Percentiles rank a stretch among this genome's conserved stretches.
Conservation (phyloP, 92 coral and sea anemone species). For the Siderastrea radians region DNA sequence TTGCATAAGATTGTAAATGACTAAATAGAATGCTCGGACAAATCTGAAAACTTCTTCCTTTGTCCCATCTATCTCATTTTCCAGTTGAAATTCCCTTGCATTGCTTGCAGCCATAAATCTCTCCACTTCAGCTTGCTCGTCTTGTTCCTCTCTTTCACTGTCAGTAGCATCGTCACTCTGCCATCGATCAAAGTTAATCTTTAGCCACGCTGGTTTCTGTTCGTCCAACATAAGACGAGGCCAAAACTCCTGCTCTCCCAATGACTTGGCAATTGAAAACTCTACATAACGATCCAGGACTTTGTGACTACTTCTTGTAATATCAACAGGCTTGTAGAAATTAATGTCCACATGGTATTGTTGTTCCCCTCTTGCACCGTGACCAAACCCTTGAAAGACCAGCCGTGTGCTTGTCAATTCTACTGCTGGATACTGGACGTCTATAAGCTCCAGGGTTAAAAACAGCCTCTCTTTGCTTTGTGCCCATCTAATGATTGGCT, state of each 20-base stretch:
- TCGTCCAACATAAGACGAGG: slow-evolving; percentile 74
- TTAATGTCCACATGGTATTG: slow-evolving; percentile 76
- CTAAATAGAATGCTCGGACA: slow-evolving; percentile 55
- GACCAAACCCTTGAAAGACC: slow-evolving; percentile 88
- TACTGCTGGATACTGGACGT: slow-evolving; percentile 83
- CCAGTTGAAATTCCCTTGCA: slow-evolving; percentile 47
- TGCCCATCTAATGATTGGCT: slow-evolving; percentile 92
- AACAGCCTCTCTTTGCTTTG: slow-evolving; percentile 84
- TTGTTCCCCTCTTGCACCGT: slow-evolving; percentile 88
- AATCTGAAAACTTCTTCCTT: slow-evolving; percentile 63
- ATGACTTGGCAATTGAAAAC: slow-evolving; percentile 78
- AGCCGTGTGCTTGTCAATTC: slow-evolving; percentile 82
- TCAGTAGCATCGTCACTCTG: slow-evolving; percentile 82
- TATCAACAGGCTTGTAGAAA: slow-evolving; percentile 78
- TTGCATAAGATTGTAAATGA: slow-evolving; percentile 62
- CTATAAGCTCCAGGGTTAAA: slow-evolving; percentile 84
- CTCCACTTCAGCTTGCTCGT: slow-evolving; percentile 45
- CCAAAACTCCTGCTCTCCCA: slow-evolving; percentile 84
- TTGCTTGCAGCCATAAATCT: slow-evolving; percentile 66
- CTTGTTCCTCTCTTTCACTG: slow-evolving; percentile 70
- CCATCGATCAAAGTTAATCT: slow-evolving; percentile 90
- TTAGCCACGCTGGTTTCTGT: slow-evolving; percentile 88
- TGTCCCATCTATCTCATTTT: slow-evolving; percentile 39
- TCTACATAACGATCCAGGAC: slow-evolving; percentile 88
- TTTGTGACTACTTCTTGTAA: slow-evolving; percentile 80